phyloP scores from a whole-genome alignment of 2,797 vertebrate species.

The Lagodon rhomboides region DNA sequence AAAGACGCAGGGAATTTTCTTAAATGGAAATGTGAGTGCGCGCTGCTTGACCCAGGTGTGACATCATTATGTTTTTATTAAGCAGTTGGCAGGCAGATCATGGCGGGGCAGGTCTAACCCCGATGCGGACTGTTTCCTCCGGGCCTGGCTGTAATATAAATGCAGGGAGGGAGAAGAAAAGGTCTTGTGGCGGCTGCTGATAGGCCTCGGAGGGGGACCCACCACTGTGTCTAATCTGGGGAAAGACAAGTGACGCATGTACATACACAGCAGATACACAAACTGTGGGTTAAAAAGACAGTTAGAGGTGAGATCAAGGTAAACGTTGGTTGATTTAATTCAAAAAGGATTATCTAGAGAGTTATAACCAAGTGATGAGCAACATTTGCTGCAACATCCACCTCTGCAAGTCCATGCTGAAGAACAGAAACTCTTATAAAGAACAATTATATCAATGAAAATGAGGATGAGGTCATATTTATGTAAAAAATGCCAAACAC shows the following conservation, averaged over 20 bases:
- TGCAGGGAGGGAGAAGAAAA: constrained; percentile 82
- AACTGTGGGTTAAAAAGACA: neutral
- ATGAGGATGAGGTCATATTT: neutral
- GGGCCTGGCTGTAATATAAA: constrained; percentile 82
- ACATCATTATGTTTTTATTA: constrained; percentile 34
- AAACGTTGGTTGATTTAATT: neutral
- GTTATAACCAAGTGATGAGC: neutral
- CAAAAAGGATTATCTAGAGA: neutral
- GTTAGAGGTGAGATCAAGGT: neutral
- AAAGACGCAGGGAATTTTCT: too few relatives aligned
- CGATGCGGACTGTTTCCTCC: constrained; percentile 72
- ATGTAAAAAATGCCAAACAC: neutral
- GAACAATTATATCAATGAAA: neutral
- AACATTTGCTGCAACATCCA: neutral
- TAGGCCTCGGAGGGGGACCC: constrained; percentile 76
- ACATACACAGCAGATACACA: constrained; percentile 33
- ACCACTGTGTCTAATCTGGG: constrained; percentile 83
- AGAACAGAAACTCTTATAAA: neutral
- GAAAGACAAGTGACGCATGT: constrained; percentile 63
- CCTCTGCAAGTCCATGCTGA: neutral
- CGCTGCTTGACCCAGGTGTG: constrained; percentile 47
- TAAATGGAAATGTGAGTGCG: neutral
- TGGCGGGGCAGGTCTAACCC: constrained; percentile 73
- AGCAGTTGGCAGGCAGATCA: constrained; percentile 11
- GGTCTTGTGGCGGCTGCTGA: constrained; percentile 77